These are phyloP conservation scores for Poeciliopsis occidentalis DNA, from an alignment of 2,113 vertebrate species.

Conservation along the genomic window DNA sequence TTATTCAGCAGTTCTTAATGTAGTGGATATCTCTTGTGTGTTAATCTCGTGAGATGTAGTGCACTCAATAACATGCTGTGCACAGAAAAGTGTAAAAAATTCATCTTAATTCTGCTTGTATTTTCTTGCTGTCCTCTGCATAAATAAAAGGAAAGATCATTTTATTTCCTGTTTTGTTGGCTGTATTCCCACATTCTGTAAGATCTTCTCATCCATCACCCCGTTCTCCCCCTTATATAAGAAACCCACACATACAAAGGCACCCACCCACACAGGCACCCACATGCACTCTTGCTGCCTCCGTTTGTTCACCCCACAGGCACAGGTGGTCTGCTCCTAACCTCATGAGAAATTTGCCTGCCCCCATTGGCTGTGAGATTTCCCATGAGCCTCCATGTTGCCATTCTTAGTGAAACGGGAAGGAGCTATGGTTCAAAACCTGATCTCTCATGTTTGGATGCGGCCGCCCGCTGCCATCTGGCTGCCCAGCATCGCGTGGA, in stretches of 20 bases:
- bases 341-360: conserved; percentile 44
- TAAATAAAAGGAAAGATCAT: conserved; percentile 50
- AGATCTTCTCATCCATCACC: conserved; percentile 63
- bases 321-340: conserved; percentile 61
- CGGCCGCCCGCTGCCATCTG: conserved; percentile 63
- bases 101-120: conserved; percentile 31
- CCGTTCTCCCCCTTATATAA: conserved; percentile 44
- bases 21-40: conserved; percentile 28
- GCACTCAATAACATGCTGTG: conserved; percentile 43
- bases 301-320: conserved; percentile 34
- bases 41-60: conserved; percentile 37
- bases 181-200: conserved; percentile 38
- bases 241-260: conserved; percentile 28
- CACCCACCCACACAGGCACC: conserved; percentile 10
- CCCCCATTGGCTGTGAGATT: conserved; percentile 30
- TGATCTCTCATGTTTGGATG: conserved; percentile 41
- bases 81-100: conserved; percentile 46
- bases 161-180: conserved; percentile 45
- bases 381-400: conserved; percentile 61
- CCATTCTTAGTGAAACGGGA: conserved; percentile 41
- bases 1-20: conserved; percentile 57
- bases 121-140: conserved; percentile 55
- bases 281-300: conserved; percentile 13
- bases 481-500: conserved; percentile 49
- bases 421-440: conserved; percentile 55